Base-by-base conservation (phyloP, 2,113 vertebrate genomes). In the Festucalex cinctus region DNA sequence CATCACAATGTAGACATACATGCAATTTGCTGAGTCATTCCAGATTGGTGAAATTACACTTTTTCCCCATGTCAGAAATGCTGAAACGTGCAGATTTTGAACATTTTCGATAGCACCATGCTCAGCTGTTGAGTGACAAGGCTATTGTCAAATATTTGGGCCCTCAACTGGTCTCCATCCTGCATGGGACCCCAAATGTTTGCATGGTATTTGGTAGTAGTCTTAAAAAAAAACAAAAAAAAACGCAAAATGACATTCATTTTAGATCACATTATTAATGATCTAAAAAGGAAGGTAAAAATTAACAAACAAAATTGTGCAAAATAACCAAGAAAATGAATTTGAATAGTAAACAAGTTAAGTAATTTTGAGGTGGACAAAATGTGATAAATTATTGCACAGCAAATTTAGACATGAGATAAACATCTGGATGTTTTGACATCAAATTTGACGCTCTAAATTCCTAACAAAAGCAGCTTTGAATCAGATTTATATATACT, bases 1-100 rank as follows among this genome's bases (percentile, higher is more conserved):
- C 85, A 88, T 85, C 83, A 80, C 65, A 74, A 61, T 69, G 37
- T 68, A 58, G 63, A 70, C 44, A 61, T 66, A 7, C n/a, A 43
- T 76, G 68, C 66, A 46, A 26, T 74, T 63, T 70, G 53, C 57
- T 67, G 46, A 12, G 22, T 17, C 36, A 32, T 57, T 58, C 20
- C 1, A 17, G 3, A 57, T 5, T 57, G 56, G 35, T 28, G 1
- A 51, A 22, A 49, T 26, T 17, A 26, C 13, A 1, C 1, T 5
- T 24, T 54, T 54, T 54, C 5, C 24, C 13, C 49, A 53, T 24
- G 24, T 6, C 22, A 51, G 6, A n/a, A n/a, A 51, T n/a, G 48
- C 2, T 14, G 51, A 54, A 54, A 54, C 6, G 9, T 14, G 28
- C 14, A 8, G 6, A 16, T 57, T 14, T 28, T 19, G 6, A 19